phyloP scores from a whole-genome alignment of 2,113 vertebrate species.

The Chaetodon auriga region DNA sequence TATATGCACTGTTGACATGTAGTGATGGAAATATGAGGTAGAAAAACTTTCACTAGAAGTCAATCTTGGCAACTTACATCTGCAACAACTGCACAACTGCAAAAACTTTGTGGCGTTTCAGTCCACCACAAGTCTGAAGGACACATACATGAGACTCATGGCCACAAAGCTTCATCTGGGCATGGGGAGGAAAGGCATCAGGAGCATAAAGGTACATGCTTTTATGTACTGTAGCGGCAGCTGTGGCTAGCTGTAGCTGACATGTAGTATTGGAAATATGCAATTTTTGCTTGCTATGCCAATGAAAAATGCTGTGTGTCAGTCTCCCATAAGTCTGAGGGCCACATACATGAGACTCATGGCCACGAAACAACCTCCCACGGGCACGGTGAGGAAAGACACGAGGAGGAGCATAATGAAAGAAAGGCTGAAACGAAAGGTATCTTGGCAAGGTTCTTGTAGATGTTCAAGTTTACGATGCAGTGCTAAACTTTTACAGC shows the following conservation, averaged over 20 bases:
- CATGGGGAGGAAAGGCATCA: no score
- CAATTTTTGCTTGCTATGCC: no score
- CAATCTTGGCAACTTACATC: no score
- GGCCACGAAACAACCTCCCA: slow-evolving; percentile 5
- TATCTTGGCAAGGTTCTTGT: neutral
- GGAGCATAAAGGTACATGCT: no score
- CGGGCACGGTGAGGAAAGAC: neutral
- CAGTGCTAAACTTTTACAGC: neutral
- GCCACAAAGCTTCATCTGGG: no score
- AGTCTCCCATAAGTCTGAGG: neutral
- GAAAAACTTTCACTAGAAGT: no score
- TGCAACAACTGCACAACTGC: no score
- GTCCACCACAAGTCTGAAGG: no score
- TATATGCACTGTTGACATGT: neutral
- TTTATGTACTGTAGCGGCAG: no score
- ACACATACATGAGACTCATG: no score
- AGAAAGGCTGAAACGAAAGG: neutral
- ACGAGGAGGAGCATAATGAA: neutral
- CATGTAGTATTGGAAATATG: neutral
- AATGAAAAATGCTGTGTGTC: neutral
- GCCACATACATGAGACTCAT: neutral
- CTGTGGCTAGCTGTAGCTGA: no score
- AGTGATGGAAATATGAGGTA: neutral
- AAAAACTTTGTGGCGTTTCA: no score
- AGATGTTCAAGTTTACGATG: neutral